Percentiles rank a stretch among this genome's conserved stretches.
Conservation (phyloP, 2,797 vertebrate genomes). For the Macropus fuliginosus region DNA sequence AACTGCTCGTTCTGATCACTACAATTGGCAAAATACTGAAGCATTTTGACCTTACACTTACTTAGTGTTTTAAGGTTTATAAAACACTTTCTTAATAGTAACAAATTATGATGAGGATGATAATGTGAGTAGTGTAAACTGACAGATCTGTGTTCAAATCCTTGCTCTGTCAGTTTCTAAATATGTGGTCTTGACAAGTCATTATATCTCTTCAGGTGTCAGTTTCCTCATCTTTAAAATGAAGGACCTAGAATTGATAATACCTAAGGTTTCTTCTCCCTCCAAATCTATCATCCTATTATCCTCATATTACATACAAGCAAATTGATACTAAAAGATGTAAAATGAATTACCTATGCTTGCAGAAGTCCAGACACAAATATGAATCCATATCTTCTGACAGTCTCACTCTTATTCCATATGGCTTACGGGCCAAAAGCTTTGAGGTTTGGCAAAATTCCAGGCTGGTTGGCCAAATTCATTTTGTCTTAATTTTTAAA, state of each 20-base stretch:
- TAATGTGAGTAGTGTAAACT: not conserved
- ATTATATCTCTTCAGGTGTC: not conserved
- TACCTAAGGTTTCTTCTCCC: not conserved
- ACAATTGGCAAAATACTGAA: not conserved
- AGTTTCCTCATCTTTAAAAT: not conserved
- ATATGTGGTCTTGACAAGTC: not conserved
- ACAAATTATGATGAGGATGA: too few species aligned
- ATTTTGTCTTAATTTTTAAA: not conserved
- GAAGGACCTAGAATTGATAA: not conserved
- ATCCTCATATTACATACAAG: not conserved
- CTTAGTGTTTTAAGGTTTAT: not conserved
- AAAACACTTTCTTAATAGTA: not conserved
- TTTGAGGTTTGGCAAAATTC: not conserved
- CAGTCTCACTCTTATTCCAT: not conserved
- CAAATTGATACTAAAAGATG: not conserved
- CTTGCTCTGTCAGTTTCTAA: not conserved
- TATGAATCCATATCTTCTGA: not conserved
- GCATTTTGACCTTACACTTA: constrained; percentile 8
- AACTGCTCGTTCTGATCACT: not conserved
- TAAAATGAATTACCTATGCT: not conserved
- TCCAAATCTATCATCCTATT: not conserved
- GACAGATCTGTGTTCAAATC: not conserved
- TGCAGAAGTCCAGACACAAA: not conserved
- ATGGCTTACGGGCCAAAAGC: not conserved
- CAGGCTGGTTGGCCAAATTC: not conserved